Percentiles rank a stretch among this genome's conserved stretches.
Conservation (phyloP, 2,797 vertebrate genomes). For the Dipus sagitta region DNA sequence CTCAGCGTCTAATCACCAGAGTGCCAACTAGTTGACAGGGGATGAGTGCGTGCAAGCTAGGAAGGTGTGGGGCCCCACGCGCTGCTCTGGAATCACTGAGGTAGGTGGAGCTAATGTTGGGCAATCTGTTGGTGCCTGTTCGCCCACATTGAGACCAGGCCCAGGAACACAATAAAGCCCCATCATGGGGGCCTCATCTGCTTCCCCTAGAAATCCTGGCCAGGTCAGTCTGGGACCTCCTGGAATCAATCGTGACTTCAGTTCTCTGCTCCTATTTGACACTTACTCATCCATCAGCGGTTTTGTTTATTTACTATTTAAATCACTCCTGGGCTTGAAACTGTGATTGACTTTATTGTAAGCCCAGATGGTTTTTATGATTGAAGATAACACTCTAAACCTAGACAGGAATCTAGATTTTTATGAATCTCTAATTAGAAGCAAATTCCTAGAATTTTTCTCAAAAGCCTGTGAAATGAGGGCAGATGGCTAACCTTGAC, state of each 20-base stretch:
- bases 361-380: constrained; percentile 8
- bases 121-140: neutral
- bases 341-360: neutral
- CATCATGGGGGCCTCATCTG: accelerated
- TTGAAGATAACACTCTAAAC: constrained; percentile 10
- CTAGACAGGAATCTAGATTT: neutral
- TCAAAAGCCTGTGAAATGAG: neutral
- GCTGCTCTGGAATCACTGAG: neutral
- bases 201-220: accelerated
- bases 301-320: neutral
- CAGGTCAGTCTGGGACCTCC: neutral
- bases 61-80: neutral
- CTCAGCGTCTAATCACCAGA: neutral
- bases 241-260: neutral
- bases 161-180: neutral
- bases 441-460: constrained; percentile 36
- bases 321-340: neutral
- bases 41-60: neutral
- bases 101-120: too few species aligned
- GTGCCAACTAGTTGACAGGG: accelerated
- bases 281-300: neutral
- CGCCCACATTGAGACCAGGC: neutral
- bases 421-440: constrained; percentile 55
- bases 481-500: neutral
- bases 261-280: neutral